Percentiles rank a stretch among this genome's conserved stretches.
phyloP scores from a whole-genome alignment of 2,113 vertebrate genomes.

The Etheostoma spectabile region DNA sequence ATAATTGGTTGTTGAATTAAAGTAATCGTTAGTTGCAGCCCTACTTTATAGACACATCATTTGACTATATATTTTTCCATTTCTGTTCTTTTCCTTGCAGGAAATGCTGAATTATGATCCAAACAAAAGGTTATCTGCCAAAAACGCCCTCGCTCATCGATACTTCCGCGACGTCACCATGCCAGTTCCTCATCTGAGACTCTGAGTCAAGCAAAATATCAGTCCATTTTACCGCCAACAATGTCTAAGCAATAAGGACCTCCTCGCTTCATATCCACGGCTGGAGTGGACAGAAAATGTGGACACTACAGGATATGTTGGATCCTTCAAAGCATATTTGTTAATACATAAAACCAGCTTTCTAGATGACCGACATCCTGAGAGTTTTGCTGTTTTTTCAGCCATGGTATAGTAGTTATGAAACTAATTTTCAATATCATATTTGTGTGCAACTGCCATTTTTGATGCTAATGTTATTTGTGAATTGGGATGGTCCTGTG shows the following conservation, averaged over 20 bases:
- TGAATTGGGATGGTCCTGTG: slow-evolving; percentile 13
- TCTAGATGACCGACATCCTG: slow-evolving; percentile 17
- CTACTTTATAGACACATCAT: neutral
- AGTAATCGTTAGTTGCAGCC: neutral
- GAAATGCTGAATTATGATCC: slow-evolving; percentile 96
- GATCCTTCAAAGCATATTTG: slow-evolving; percentile 31
- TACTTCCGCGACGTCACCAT: slow-evolving; percentile 95
- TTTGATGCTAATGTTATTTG: slow-evolving; percentile 28
- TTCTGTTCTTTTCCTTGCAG: slow-evolving; percentile 71
- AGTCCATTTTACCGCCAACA: slow-evolving; percentile 17
- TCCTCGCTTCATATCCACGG: neutral
- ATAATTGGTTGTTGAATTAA: neutral
- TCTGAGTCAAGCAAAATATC: slow-evolving; percentile 73
- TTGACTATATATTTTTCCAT: neutral
- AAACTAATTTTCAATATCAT: slow-evolving; percentile 52
- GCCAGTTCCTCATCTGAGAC: slow-evolving; percentile 90
- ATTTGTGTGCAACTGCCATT: slow-evolving; percentile 47
- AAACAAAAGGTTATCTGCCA: slow-evolving; percentile 94
- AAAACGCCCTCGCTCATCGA: slow-evolving; percentile 91
- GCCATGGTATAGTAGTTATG: slow-evolving; percentile 23
- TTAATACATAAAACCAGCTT: slow-evolving; percentile 34
- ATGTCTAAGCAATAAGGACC: slow-evolving; percentile 49
- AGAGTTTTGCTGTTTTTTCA: slow-evolving; percentile 30
- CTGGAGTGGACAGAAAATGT: slow-evolving; percentile 31
- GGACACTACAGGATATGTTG: slow-evolving; percentile 44